Evolutionary conservation across 1,140 invertebrate species (phyloP).

Genomic region (Rhynchophorus ferrugineus): DNA sequence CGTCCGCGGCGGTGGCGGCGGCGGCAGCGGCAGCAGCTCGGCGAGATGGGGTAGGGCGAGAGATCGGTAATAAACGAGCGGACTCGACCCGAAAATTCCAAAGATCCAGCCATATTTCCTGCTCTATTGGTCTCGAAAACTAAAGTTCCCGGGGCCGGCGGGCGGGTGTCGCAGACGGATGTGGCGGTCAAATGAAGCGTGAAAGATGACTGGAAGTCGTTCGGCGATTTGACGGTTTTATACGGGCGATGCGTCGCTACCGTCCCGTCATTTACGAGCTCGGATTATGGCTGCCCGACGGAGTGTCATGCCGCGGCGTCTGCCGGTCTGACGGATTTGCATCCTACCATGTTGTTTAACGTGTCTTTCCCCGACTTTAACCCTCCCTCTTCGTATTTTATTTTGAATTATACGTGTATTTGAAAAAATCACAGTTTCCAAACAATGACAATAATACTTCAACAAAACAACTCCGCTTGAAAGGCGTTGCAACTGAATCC

Average conservation of each 20-base stretch:
- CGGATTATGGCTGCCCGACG: neutral
- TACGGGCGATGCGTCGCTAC: neutral
- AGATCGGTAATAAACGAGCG: conserved; percentile 15
- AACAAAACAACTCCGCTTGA: no score
- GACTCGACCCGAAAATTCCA: neutral
- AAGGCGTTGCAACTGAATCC: no score
- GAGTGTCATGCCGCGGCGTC: neutral
- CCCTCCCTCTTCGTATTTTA: no score
- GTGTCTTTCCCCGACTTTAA: no score
- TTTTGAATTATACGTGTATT: no score
- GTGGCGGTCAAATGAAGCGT: conserved; percentile 9
- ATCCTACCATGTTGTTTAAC: no score
- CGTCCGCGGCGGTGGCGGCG: no score
- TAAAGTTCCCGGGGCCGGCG: conserved; percentile 1
- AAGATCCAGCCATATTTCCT: conserved; percentile 20
- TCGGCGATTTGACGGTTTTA: conserved; percentile 9
- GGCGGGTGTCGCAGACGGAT: neutral
- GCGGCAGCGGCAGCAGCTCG: conserved; percentile 4
- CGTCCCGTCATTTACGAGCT: neutral
- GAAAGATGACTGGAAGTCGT: conserved; percentile 5
- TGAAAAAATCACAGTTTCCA: no score
- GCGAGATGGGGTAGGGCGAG: conserved; percentile 3
- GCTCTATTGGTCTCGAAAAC: conserved; percentile 25
- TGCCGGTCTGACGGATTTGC: neutral
- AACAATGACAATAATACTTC: no score